Evolutionary conservation across 2,888 invertebrate genomes (phyloP).

Genomic region (Calliopum simillimum): DNA sequence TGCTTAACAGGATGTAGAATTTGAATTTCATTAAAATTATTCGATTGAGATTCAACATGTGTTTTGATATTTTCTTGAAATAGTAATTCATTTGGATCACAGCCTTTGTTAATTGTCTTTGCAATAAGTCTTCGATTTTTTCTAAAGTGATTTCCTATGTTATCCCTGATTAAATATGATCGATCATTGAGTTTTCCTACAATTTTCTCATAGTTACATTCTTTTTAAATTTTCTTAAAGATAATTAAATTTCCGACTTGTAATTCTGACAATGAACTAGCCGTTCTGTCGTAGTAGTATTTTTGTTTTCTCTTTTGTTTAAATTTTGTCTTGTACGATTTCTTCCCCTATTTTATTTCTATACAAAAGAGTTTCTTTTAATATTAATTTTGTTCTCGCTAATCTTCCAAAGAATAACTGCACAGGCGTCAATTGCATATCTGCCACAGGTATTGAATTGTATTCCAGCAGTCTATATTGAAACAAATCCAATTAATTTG

Average conservation of each 20-base stretch:
- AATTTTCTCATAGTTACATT: constrained; percentile 26
- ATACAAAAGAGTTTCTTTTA: constrained; percentile 13
- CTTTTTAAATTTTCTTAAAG: constrained; percentile 15
- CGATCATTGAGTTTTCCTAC: constrained; percentile 25
- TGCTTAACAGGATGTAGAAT: too few relatives aligned
- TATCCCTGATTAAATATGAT: constrained; percentile 31
- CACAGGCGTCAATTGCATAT: constrained; percentile 38
- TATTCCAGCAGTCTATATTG: constrained; percentile 43
- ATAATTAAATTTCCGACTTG: constrained; percentile 21
- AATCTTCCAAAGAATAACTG: constrained; percentile 42
- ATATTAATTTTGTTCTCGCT: constrained; percentile 18
- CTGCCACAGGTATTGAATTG: constrained; percentile 39
- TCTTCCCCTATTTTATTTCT: constrained; percentile 30
- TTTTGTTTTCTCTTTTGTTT: constrained; percentile 26
- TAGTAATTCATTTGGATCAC: constrained; percentile 14
- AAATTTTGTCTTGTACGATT: constrained; percentile 35
- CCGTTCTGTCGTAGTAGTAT: too few relatives aligned
- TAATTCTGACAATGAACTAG: constrained; percentile 7
- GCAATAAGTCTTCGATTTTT: constrained; percentile 25
- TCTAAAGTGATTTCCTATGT: constrained; percentile 26
- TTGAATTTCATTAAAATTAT: too few relatives aligned
- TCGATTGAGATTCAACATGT: neutral
- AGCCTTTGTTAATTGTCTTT: neutral
- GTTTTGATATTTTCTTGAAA: constrained; percentile 23
- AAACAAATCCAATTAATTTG: constrained; percentile 22